Evolutionary conservation across 2,888 invertebrate species (phyloP), one percentile per base, ranked within the genome.

Genomic region (Schrankia costaestrigalis): DNA sequence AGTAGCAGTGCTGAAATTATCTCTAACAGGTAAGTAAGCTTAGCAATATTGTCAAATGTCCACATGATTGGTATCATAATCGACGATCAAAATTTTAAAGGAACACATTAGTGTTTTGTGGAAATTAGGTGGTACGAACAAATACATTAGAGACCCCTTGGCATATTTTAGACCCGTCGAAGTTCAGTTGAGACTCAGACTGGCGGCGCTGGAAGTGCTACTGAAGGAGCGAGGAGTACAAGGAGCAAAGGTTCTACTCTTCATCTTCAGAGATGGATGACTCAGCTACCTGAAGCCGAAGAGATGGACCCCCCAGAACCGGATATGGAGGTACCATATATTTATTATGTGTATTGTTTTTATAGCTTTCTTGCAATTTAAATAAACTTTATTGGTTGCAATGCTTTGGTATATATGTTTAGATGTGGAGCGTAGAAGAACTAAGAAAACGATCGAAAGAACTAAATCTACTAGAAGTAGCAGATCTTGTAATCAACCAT

Each of bases 251-350:
- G 93, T 9, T 93, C 93, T 35, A 93, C 93, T 0, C 72, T 93
- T 28, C 94, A 94, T 58, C 80, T 94, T 48, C 93, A 94, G 47
- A 91, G 93, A 60, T 94, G 94, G 94, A 94, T 94, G 93, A 93
- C 93, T 38, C 92, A 93, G 3, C 90, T 94, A 41, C 89, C 94
- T 29, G 93, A 93, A 47, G 85, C 90, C 27, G 90, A 90, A 46
- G 87, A 87, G 33, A 46, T 86, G 55, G 87, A 87, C 39, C 83
- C 83, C 11, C 83, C 83, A 8, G 91, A 91, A 65, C 80, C 89
- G 2, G 87, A 90, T 26, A 87, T 90, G 65, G 91, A 91, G 79
- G 89, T 87, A 56, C n/a, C n/a, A n/a, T n/a, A n/a, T n/a, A n/a
- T n/a, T n/a, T n/a, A n/a, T n/a, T n/a, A n/a, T n/a, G n/a, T n/a